Evolutionary conservation across 2,888 invertebrate species (phyloP).

Genomic region (Oconnorella tubifera): DNA sequence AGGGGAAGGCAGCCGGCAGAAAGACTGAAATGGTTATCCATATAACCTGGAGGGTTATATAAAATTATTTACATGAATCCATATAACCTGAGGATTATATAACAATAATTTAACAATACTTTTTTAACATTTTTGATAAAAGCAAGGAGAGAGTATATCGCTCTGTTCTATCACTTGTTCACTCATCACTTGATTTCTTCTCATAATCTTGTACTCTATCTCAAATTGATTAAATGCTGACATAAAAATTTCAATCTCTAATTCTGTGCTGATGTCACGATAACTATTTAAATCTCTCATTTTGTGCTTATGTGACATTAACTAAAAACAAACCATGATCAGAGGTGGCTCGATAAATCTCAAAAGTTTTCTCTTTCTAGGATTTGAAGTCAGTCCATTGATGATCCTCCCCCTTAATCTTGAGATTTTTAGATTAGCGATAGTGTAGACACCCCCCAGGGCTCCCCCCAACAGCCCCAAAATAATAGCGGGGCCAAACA

Average conservation of each 20-base stretch:
- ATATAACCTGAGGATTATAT: not conserved
- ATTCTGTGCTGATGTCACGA: no score
- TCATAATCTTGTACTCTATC: no score
- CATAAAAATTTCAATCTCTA: no score
- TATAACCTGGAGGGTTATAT: constrained; percentile 40
- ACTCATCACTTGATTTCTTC: no score
- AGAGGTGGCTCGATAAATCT: constrained; percentile 25
- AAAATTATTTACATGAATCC: not conserved
- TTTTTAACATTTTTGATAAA: not conserved
- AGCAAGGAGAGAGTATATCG: not conserved
- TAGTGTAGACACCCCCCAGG: constrained; percentile 38
- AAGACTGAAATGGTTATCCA: constrained; percentile 48
- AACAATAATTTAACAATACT: not conserved
- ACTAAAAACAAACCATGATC: constrained; percentile 24
- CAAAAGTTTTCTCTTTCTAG: constrained; percentile 11
- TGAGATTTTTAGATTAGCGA: constrained; percentile 19
- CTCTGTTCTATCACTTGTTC: no score
- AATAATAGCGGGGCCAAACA: constrained; percentile 42
- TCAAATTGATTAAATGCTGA: no score
- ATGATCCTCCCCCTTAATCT: constrained; percentile 11
- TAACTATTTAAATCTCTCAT: no score
- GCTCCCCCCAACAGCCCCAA: constrained; percentile 47
- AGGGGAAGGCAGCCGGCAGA: constrained; percentile 50
- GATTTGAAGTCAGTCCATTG: constrained; percentile 18
- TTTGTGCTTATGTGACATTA: no score